Conservation (phyloP, 2,888 invertebrate species). For the Coronaproctus castanopsis region DNA sequence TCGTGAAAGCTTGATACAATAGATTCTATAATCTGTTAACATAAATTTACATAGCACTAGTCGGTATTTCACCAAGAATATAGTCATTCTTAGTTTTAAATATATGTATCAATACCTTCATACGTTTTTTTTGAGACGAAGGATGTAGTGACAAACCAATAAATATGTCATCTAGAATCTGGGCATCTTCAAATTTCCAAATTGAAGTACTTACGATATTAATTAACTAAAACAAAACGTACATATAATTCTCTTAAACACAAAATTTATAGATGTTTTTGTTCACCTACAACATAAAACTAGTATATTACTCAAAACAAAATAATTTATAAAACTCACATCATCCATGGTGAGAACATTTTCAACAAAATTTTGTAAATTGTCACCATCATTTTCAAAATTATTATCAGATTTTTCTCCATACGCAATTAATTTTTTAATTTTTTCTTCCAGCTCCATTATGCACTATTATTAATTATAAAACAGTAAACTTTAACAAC, state of each 20-base stretch:
- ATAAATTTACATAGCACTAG: too few species aligned
- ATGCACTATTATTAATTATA: too few species aligned
- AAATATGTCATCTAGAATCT: slow-evolving; percentile 4
- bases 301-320: too few species aligned
- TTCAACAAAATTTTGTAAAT: background rate
- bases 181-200: background rate
- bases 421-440: background rate
- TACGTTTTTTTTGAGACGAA: slow-evolving; percentile 8
- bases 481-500: too few species aligned
- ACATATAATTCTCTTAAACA: too few species aligned
- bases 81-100: too few species aligned
- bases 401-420: background rate
- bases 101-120: slow-evolving; percentile 3
- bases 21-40: slow-evolving; percentile 3
- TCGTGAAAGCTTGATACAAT: slow-evolving; percentile 2
- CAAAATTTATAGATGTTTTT: too few species aligned
- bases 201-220: background rate
- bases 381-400: slow-evolving; percentile 4
- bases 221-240: background rate
- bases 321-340: background rate
- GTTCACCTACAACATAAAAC: too few species aligned
- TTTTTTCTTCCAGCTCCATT: slow-evolving; percentile 10
- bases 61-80: too few species aligned
- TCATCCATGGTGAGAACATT: background rate
- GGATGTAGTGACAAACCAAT: slow-evolving; percentile 5